Percentiles rank a stretch among this genome's conserved stretches.
Evolutionary conservation across 2,113 vertebrate genomes (phyloP).

Genomic region (Gracilinanus agilis): DNA sequence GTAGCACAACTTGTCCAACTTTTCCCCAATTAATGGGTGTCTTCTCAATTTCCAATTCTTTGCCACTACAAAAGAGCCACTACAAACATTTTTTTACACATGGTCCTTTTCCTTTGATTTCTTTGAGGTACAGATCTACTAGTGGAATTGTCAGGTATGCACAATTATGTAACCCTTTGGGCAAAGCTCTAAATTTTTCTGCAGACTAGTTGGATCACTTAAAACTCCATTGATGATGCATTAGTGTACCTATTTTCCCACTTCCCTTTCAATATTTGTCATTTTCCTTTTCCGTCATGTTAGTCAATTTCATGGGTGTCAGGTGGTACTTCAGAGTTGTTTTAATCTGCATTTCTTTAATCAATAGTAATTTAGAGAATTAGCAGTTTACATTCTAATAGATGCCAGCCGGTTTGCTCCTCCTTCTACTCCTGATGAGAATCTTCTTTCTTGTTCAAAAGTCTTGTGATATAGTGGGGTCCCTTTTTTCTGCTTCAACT

Average conservation of each 20-base stretch:
- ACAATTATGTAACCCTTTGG: not conserved
- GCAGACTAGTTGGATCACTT: not conserved
- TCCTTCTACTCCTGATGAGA: not conserved
- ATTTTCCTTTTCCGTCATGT: not conserved
- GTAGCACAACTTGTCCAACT: not conserved
- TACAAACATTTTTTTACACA: not conserved
- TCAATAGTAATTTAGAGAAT: not conserved
- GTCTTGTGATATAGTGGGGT: not conserved
- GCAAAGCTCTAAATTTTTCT: not conserved
- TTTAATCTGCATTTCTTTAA: not conserved
- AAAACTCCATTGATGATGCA: not conserved
- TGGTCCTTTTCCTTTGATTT: not conserved
- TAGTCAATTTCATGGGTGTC: not conserved
- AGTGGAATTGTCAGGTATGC: not conserved
- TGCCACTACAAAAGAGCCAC: not conserved
- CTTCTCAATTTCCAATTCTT: not conserved
- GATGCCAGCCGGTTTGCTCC: not conserved
- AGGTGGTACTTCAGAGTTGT: not conserved
- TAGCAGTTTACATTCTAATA: not conserved
- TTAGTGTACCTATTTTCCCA: not conserved
- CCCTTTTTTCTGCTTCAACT: not conserved
- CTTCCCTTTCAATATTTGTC: not conserved
- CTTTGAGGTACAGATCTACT: not conserved
- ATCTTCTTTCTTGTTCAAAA: not conserved
- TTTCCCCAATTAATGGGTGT: not conserved